Evolutionary conservation across 2,113 vertebrate species (phyloP).

Genomic region (Halcyon malimbica): DNA sequence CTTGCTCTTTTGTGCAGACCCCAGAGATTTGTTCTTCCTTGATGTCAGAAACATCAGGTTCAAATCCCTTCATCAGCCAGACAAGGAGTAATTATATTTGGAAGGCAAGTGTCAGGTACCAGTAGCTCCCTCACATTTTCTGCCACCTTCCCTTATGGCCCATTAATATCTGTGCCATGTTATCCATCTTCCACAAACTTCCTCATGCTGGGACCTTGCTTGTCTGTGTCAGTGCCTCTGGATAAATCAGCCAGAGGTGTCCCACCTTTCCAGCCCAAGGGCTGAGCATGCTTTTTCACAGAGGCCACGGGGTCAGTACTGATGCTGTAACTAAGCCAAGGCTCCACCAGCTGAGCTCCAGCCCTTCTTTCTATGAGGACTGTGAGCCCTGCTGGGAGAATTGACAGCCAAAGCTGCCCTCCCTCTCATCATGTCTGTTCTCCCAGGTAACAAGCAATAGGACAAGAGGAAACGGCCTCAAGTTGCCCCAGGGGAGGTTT

Average conservation of each 20-base stretch:
- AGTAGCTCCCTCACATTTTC: neutral
- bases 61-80: neutral
- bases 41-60: neutral
- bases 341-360: conserved; percentile 47
- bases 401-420: neutral
- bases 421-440: neutral
- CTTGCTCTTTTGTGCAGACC: neutral
- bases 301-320: neutral
- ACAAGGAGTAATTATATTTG: neutral
- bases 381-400: neutral
- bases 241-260: conserved; percentile 31
- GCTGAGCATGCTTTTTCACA: neutral
- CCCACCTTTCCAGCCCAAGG: neutral
- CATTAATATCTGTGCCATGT: neutral
- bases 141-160: neutral
- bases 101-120: neutral
- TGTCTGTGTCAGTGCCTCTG: neutral
- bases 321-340: neutral
- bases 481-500: neutral
- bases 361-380: neutral
- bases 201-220: neutral
- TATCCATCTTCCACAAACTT: conserved; percentile 32
- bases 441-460: neutral
- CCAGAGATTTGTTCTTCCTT: neutral
- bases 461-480: neutral